A percentile compares a stretch with the other conserved stretches of the same genome.
phyloP scores from a whole-genome alignment of 2,797 vertebrate genomes.

The Mionectes olivaceus region DNA sequence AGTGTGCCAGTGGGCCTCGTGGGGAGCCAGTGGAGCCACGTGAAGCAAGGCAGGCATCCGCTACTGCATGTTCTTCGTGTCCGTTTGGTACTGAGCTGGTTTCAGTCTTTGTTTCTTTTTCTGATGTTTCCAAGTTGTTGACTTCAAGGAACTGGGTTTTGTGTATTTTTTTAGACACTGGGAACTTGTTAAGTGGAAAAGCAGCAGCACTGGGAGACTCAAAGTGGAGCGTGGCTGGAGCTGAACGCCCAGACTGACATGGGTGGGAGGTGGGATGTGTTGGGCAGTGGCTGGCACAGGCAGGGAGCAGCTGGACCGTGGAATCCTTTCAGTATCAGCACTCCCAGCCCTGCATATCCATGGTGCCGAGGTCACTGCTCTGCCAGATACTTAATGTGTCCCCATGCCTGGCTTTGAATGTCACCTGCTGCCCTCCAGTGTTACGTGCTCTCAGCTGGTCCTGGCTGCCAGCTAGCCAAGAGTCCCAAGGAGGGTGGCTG shows the following conservation, averaged over 20 bases:
- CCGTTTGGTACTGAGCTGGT: conserved; percentile 63
- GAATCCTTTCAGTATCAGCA: rapidly evolving
- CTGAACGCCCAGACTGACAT: rapidly evolving
- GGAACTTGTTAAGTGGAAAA: conserved; percentile 51
- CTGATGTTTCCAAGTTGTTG: conserved; percentile 38
- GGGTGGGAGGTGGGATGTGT: background rate
- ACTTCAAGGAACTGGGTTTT: conserved; percentile 58
- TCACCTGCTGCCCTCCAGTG: background rate
- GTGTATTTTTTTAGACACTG: conserved; percentile 61
- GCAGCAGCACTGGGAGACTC: conserved; percentile 37
- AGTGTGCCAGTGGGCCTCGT: background rate
- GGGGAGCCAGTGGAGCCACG: background rate
- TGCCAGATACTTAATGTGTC: rapidly evolving
- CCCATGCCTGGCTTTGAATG: rapidly evolving
- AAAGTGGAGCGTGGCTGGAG: background rate
- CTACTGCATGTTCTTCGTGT: conserved; percentile 60
- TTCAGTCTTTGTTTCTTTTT: conserved; percentile 31
- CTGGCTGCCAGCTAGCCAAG: background rate
- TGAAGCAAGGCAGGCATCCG: conserved; percentile 28
- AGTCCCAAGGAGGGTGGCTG: background rate
- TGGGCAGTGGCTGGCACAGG: background rate
- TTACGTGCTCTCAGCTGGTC: rapidly evolving
- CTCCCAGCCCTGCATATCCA: rapidly evolving
- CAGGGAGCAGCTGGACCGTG: background rate
- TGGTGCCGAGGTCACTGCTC: rapidly evolving